phyloP scores from a whole-genome alignment of 2,797 vertebrate species.

The Galago senegalensis region DNA sequence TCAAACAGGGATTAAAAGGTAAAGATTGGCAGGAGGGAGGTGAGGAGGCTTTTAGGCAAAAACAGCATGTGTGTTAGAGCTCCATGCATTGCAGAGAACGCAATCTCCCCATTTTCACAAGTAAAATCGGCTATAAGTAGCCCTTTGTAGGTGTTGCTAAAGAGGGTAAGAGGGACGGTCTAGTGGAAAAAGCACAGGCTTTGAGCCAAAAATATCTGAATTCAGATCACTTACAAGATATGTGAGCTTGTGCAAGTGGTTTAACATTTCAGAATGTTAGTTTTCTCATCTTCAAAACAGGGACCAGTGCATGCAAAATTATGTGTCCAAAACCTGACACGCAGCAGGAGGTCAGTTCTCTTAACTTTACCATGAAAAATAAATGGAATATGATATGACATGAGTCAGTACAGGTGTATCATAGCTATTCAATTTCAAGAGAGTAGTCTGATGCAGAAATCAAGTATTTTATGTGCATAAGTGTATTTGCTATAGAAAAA shows the following conservation, averaged over 20 bases:
- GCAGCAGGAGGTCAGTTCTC: neutral
- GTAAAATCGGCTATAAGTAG: constrained; percentile 51
- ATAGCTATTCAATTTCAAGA: neutral
- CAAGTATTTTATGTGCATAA: neutral
- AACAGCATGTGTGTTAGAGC: constrained; percentile 54
- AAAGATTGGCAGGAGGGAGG: constrained; percentile 77
- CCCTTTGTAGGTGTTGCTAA: constrained; percentile 33
- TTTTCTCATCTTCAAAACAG: constrained; percentile 60
- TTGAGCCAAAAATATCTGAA: constrained; percentile 63
- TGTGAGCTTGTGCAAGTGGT: neutral
- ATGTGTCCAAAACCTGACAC: neutral
- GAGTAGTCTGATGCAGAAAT: neutral
- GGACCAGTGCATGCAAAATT: neutral
- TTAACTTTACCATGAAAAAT: neutral
- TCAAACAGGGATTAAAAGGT: constrained; percentile 82
- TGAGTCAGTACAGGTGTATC: neutral
- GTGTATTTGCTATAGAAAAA: neutral
- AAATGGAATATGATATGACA: neutral
- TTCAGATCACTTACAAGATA: constrained; percentile 18
- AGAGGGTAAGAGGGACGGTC: neutral
- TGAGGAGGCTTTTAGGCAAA: constrained; percentile 77
- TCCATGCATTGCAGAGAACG: constrained; percentile 26
- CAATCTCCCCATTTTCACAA: constrained; percentile 61
- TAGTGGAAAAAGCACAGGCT: neutral
- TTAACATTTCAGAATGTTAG: neutral